Evolutionary conservation across 2,797 vertebrate species (phyloP).

Genomic region (Gorsachius magnificus): DNA sequence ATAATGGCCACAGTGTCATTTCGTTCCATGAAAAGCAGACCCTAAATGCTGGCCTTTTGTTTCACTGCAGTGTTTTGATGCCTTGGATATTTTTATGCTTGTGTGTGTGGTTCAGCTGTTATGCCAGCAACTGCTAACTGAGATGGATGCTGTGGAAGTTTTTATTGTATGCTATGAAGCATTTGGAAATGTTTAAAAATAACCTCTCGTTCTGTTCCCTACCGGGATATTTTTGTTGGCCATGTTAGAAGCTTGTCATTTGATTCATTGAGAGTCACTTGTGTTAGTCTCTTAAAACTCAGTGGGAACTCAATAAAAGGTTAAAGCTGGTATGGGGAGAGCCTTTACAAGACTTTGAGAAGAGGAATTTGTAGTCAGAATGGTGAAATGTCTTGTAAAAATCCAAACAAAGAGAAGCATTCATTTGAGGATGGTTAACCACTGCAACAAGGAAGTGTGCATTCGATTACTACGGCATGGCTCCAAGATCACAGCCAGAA

Average conservation of each 20-base stretch:
- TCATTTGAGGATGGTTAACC: slow-evolving; percentile 91
- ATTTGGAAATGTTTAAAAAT: slow-evolving; percentile 77
- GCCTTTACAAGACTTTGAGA: slow-evolving; percentile 18
- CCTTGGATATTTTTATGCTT: slow-evolving; percentile 23
- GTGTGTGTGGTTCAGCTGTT: slow-evolving; percentile 65
- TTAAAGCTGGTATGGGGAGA: slow-evolving; percentile 56
- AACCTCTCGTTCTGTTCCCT: slow-evolving; percentile 61
- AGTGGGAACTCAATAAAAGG: slow-evolving; percentile 64
- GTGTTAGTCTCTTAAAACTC: slow-evolving; percentile 60
- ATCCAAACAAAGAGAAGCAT: slow-evolving; percentile 90
- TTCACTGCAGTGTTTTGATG: not conserved
- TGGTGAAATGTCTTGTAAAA: slow-evolving; percentile 93
- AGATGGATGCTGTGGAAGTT: slow-evolving; percentile 29
- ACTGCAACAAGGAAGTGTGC: slow-evolving; percentile 88
- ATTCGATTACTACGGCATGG: slow-evolving; percentile 89
- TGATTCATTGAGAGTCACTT: slow-evolving; percentile 76
- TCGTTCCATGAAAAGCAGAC: not conserved
- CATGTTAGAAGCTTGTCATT: slow-evolving; percentile 76
- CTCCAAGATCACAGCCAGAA: slow-evolving; percentile 82
- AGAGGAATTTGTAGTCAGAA: slow-evolving; percentile 57
- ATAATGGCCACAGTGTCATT: not conserved
- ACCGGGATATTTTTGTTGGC: slow-evolving; percentile 78
- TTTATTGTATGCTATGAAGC: slow-evolving; percentile 63
- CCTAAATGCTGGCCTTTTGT: not conserved
- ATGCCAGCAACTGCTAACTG: slow-evolving; percentile 57